Base-by-base conservation (phyloP, 2,888 invertebrate species). In the Leptothorax acervorum region DNA sequence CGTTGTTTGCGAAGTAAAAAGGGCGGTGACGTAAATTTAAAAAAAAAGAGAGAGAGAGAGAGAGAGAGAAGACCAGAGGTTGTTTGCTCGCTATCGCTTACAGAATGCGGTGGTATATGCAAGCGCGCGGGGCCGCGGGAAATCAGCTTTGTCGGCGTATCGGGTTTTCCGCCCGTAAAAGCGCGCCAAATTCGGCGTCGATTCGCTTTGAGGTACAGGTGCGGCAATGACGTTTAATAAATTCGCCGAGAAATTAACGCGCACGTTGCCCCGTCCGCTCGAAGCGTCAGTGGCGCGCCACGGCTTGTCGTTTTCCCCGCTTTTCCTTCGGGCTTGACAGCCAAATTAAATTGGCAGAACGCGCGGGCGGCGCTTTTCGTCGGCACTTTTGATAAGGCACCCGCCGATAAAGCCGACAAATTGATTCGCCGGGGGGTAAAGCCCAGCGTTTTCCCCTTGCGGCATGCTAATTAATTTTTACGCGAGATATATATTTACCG, bases 101-200 rank as follows among this genome's bases (percentile, higher is more conserved):
- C 60, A 81, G 48, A 81, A 81, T 81, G 60, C 60, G 45, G 66
- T 11, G 60, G 60, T 62, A 62, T 81, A 73, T 60, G 73, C 60
- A n/a, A 71, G 60, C 73, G 23, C 23, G 23, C 23, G 73, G 39
- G 31, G 60, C 66, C 31, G 42, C 74, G 68, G 76, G 71, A 75
- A 84, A 87, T 88, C 88, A 73, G 70, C 79, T 87, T 84, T 88
- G 85, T 84, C 71, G 63, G 60, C 48, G 63, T 88, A 88, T 88
- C 88, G 71, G 53, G 83, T 87, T 87, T 31, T 45, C 23, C 23
- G 9, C 23, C 23, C 11, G 73, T 81, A 81, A 85, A 85, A 66
- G 82, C 87, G 28, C 62, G 60, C 63, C 63, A 85, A 82, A 83
- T 85, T 83, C 53, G 57, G 78, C 63, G 66, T 75, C 60, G 71